These are phyloP conservation scores for Probaryconus sp. DNA, from an alignment of 1,140 invertebrate genomes.

Conservation along the genomic window DNA sequence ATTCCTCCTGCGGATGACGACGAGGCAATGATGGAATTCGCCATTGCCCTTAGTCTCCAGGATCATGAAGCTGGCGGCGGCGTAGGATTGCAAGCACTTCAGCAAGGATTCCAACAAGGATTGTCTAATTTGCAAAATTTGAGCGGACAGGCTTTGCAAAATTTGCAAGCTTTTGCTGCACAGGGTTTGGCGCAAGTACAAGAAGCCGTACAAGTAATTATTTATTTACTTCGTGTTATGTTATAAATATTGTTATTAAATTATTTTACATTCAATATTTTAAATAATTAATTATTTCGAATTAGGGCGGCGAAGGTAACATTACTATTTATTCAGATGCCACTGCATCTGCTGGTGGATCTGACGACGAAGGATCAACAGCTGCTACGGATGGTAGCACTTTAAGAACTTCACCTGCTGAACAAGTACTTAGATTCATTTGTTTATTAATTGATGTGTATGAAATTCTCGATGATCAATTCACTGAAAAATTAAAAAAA, in stretches of 20 bases:
- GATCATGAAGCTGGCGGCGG: conserved; percentile 80
- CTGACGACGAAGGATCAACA: conserved; percentile 96
- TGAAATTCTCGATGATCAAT: too few relatives aligned
- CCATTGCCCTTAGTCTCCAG: conserved; percentile 95
- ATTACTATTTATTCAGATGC: conserved; percentile 88
- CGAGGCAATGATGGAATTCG: conserved; percentile 97
- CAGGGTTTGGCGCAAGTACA: conserved; percentile 71
- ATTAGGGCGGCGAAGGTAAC: conserved; percentile 72
- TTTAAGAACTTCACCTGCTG: conserved; percentile 91
- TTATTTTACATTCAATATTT: conserved; percentile 10
- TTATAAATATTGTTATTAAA: conserved; percentile 7
- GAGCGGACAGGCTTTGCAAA: conserved; percentile 77
- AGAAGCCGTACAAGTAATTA: conserved; percentile 60
- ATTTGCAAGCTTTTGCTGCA: conserved; percentile 74
- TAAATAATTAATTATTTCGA: conserved; percentile 21
- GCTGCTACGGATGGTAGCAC: conserved; percentile 95
- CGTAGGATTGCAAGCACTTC: conserved; percentile 76
- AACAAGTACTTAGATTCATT: too few relatives aligned
- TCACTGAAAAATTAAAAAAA: conserved; percentile 36
- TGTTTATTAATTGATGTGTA: too few relatives aligned
- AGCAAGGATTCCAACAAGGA: conserved; percentile 78
- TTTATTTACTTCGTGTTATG: too few relatives aligned
- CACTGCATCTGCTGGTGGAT: conserved; percentile 89
- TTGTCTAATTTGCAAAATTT: conserved; percentile 78
- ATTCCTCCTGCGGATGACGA: conserved; percentile 95